Evolutionary conservation across 2,888 invertebrate genomes (phyloP), one percentile per base, ranked within the genome.

Genomic region (Tetragnatha montana): DNA sequence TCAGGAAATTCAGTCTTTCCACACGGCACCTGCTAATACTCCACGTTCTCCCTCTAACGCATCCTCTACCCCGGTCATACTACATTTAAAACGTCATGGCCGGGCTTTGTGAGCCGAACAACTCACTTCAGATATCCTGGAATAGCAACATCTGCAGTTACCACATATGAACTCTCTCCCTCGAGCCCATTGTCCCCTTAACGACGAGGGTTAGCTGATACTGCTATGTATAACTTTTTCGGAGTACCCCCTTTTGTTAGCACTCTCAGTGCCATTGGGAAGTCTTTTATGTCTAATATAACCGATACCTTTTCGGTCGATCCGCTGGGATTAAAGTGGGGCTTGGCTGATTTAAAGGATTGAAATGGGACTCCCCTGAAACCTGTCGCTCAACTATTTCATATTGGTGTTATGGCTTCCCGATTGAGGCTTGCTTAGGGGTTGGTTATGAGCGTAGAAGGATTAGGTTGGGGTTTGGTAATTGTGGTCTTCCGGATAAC

Each of bases 101-200:
- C 17, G 69, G 14, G 17, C 73, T 75, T 84, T 75, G 76, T 86
- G 17, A 19, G 22, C 49, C 22, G 74, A 81, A 81, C 81, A 50
- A 74, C 80, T 81, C 71, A 87, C 49, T 87, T 87, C 19, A 22
- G 22, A 47, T 81, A 60, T 70, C 84, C 88, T 47, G 88, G 84
- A 89, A 89, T 89, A 89, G 88, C 19, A 89, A 80, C 88, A 89
- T 89, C 88, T 89, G 88, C 70, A 89, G 83, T 75, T 68, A 80
- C 74, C 21, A 51, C 76, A 78, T 51, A 83, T 83, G 83, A 83
- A 88, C 51, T n/a, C 75, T 74, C 88, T 83, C 82, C 88, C 84
- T 68, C 68, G 10, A 14, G 50, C n/a, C 51, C 47, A 79, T 83
- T 89, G 83, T 83, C 84, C 69, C 22, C 12, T 8, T 35, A 71